phyloP scores from a whole-genome alignment of 2,888 invertebrate species.

The Lymantria monacha region DNA sequence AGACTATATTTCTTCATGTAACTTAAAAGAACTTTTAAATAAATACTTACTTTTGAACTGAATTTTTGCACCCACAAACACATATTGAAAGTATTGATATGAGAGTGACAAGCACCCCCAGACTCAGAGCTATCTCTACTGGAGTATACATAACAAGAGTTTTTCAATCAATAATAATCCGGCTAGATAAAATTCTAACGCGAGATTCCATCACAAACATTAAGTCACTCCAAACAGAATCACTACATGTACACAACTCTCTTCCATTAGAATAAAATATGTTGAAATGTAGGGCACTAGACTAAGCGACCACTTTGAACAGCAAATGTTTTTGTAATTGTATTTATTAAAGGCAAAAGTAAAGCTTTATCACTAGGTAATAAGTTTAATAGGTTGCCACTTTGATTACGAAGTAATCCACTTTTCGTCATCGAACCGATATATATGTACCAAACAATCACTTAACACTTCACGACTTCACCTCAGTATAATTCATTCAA shows the following conservation, averaged over 20 bases:
- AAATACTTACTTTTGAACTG: slow-evolving; percentile 86
- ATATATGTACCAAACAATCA: too few species aligned
- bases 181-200: slow-evolving; percentile 25
- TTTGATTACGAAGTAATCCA: too few species aligned
- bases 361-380: too few species aligned
- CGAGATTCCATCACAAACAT: slow-evolving; percentile 57
- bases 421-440: too few species aligned
- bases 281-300: slow-evolving; percentile 70
- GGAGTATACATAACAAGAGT: slow-evolving; percentile 72
- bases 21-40: neutral
- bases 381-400: too few species aligned
- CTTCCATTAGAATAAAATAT: slow-evolving; percentile 73
- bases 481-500: too few species aligned
- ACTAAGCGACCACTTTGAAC: slow-evolving; percentile 33
- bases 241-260: slow-evolving; percentile 59
- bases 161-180: slow-evolving; percentile 47
- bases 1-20: too few species aligned
- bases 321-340: slow-evolving; percentile 1
- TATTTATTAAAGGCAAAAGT: too few species aligned
- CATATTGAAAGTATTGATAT: slow-evolving; percentile 84
- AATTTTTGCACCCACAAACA: slow-evolving; percentile 88
- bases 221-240: slow-evolving; percentile 67
- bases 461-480: too few species aligned
- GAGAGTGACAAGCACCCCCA: slow-evolving; percentile 71
- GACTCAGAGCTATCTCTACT: slow-evolving; percentile 68